Evolutionary conservation across 2,888 invertebrate species (phyloP).

Genomic region (Drosophila nigricruria): DNA sequence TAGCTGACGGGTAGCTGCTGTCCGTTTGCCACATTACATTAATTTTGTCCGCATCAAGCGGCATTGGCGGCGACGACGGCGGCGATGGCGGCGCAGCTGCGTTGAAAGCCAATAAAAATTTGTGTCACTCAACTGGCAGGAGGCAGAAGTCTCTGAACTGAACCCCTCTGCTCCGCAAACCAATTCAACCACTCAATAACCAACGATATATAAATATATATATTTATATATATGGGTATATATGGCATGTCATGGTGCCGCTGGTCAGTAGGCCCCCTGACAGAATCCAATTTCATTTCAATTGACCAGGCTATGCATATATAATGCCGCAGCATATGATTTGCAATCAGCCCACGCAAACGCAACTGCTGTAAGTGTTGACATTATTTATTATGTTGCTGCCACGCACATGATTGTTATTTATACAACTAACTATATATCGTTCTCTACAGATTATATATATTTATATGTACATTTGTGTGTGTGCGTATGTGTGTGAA

Average conservation of each 20-base stretch:
- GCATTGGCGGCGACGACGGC: not conserved
- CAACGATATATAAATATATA: constrained; percentile 25
- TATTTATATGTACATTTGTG: not conserved
- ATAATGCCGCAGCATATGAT: constrained; percentile 72
- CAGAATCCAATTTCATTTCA: constrained; percentile 81
- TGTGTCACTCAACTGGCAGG: constrained; percentile 75
- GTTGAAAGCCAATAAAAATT: constrained; percentile 78
- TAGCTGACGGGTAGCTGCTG: constrained; percentile 42
- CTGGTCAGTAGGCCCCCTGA: constrained; percentile 37
- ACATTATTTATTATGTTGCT: constrained; percentile 78
- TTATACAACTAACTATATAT: constrained; percentile 46
- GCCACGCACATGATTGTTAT: constrained; percentile 36
- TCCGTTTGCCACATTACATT: constrained; percentile 60
- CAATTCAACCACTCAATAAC: constrained; percentile 20
- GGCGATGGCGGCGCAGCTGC: constrained; percentile 23
- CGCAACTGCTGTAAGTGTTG: constrained; percentile 67
- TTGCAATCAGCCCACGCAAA: constrained; percentile 55
- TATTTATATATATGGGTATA: not conserved
- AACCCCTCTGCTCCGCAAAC: not conserved
- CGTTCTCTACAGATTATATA: constrained; percentile 15
- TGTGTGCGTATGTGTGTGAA: not conserved
- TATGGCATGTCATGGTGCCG: constrained; percentile 22
- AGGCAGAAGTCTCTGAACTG: constrained; percentile 4
- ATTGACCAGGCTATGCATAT: constrained; percentile 81
- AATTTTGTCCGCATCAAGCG: constrained; percentile 53